Conservation (phyloP, 2,888 invertebrate genomes). For the Apodemia mormo region DNA sequence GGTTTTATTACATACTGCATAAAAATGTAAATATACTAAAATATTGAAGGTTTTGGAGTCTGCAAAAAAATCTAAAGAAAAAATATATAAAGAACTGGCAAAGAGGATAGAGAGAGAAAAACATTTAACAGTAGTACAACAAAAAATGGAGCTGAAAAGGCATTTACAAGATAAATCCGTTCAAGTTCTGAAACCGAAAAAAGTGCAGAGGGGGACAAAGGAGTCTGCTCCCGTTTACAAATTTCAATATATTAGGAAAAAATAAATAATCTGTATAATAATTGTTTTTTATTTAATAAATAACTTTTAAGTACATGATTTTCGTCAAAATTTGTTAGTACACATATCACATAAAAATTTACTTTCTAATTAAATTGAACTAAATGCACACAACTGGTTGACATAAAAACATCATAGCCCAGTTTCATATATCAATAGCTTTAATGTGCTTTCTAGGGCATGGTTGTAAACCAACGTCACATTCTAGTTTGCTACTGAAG, state of each 20-base stretch:
- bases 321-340: background rate
- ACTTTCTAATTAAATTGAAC: slow-evolving; percentile 1
- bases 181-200: slow-evolving; percentile 84
- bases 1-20: too few relatives aligned
- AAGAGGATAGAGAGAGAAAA: slow-evolving; percentile 90
- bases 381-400: background rate
- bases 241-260: slow-evolving; percentile 91
- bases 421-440: background rate
- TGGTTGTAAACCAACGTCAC: background rate
- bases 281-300: slow-evolving; percentile 22
- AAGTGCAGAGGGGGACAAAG: slow-evolving; percentile 83
- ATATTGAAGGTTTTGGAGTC: slow-evolving; percentile 59
- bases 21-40: background rate
- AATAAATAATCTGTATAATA: slow-evolving; percentile 65
- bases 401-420: background rate
- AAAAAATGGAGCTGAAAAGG: slow-evolving; percentile 88
- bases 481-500: background rate
- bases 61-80: slow-evolving; percentile 82
- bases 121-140: slow-evolving; percentile 87
- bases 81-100: slow-evolving; percentile 87
- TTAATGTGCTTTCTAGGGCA: background rate
- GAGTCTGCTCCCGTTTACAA: slow-evolving; percentile 87
- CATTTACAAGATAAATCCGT: slow-evolving; percentile 82
- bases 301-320: slow-evolving; percentile 16
- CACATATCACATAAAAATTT: background rate